Evolutionary conservation across 1,140 invertebrate genomes (phyloP), one percentile per base, ranked within the genome.

Genomic region (Phenacoccus solenopsis): DNA sequence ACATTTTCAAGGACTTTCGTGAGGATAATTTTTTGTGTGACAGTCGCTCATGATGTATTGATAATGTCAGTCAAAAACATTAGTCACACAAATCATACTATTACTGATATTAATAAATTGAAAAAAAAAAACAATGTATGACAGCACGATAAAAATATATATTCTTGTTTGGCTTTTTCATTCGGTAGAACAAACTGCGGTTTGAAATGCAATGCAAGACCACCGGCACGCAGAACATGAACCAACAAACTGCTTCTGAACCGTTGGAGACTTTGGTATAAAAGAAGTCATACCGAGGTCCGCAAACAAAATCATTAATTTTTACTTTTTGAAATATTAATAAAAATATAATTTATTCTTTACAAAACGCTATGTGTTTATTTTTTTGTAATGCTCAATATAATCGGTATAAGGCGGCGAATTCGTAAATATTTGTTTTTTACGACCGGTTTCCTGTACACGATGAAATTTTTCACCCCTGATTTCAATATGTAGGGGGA

Each of bases 231-330:
- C 56, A 20, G 56, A 16, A 59, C 16, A 59, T 10, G 56, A 59
- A 59, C 56, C 56, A 59, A 59, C 16, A 59, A 59, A 59, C 56
- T 59, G 56, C 56, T 59, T 59, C 56, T 20, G 56, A 59, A 59
- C 56, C 4, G 56, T 59, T 20, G 56, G 56, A 59, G 56, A 59
- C 20, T 59, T 20, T 7, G 7, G 13, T 16, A 59, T 59, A 59
- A 59, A 59, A 22, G 56, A 59, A 59, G 56, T 59, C 56, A 20
- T 59, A 59, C 56, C 20, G 56, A 59, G 56, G 56, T 59, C 56
- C 20, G 56, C 56, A 59, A 59, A 59, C 56, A 16, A 22, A 20
- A 59, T 59, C 56, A 59, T 59, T 59, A 59, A 59, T 59, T 59
- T 59, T 59, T 7, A 59, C 7, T 59, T 59, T 59, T 59, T 59